These are phyloP conservation scores for Ara ararauna DNA, from an alignment of 2,797 vertebrate species.

Conservation along the genomic window DNA sequence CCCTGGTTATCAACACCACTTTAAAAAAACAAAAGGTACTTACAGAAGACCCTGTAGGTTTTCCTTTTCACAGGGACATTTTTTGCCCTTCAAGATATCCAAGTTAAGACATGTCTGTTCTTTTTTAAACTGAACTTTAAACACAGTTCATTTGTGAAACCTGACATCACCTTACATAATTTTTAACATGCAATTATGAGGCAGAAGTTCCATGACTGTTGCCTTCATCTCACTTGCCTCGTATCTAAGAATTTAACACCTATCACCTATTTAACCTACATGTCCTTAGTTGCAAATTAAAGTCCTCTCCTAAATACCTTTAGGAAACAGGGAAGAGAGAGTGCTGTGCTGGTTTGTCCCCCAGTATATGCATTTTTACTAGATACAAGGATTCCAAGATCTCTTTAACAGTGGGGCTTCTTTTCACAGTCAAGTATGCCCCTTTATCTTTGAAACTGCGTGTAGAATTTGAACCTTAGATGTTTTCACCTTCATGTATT, in stretches of 20 bases:
- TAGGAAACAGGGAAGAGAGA: rapidly evolving
- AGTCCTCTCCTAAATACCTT: neutral
- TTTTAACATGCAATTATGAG: neutral
- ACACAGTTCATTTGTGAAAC: neutral
- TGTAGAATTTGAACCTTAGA: neutral
- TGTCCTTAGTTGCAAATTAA: neutral
- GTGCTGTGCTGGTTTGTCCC: rapidly evolving
- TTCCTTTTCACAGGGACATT: neutral
- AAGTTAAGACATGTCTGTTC: neutral
- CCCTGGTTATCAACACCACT: neutral
- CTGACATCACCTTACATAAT: neutral
- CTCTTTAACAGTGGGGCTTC: neutral
- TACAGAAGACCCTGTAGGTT: neutral
- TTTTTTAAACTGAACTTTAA: neutral
- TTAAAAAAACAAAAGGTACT: neutral
- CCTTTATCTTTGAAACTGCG: neutral
- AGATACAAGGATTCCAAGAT: neutral
- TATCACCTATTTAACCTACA: neutral
- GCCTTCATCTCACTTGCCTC: neutral
- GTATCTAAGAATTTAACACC: neutral
- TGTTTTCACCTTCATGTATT: neutral
- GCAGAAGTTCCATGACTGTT: neutral
- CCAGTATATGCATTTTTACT: neutral
- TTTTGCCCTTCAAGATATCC: neutral
- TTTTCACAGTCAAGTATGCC: neutral